phyloP scores from a whole-genome alignment of 1,140 invertebrate genomes.

The Drosophila nigromelanica region DNA sequence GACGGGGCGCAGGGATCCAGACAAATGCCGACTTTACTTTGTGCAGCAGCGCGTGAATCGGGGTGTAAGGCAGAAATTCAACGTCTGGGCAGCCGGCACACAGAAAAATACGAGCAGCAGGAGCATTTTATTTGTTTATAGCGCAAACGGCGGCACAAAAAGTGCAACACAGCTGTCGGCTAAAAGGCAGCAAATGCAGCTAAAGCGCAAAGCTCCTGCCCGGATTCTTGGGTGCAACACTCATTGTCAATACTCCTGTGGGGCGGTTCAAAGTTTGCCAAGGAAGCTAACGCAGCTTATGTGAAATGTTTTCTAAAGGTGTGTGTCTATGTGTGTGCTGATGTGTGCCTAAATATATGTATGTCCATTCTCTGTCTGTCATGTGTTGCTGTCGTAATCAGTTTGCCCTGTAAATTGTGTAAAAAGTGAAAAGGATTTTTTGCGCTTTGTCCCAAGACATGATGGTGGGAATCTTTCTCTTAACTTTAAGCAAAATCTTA shows the following conservation, averaged over 20 bases:
- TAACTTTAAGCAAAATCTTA: too few relatives aligned
- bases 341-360: constrained; percentile 5
- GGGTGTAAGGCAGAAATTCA: constrained; percentile 60
- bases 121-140: constrained; percentile 75
- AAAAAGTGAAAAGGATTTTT: constrained; percentile 61
- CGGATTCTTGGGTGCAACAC: constrained; percentile 52
- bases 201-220: constrained; percentile 34
- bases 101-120: constrained; percentile 22
- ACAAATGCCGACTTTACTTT: constrained; percentile 78
- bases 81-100: constrained; percentile 60
- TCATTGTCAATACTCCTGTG: constrained; percentile 60
- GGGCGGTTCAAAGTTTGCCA: constrained; percentile 30
- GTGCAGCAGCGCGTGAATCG: constrained; percentile 74
- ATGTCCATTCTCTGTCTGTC: constrained; percentile 56
- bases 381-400: constrained; percentile 39
- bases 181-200: constrained; percentile 36
- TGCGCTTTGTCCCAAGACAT: constrained; percentile 13
- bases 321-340: too few relatives aligned
- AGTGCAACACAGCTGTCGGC: constrained; percentile 64
- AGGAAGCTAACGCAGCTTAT: constrained; percentile 8
- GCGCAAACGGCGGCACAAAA: constrained; percentile 63
- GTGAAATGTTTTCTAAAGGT: constrained; percentile 8
- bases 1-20: constrained; percentile 1
- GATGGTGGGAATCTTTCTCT: not conserved
- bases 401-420: constrained; percentile 46